These are phyloP conservation scores for Cephus pulcher DNA, from an alignment of 2,888 invertebrate genomes.

Conservation along the genomic window DNA sequence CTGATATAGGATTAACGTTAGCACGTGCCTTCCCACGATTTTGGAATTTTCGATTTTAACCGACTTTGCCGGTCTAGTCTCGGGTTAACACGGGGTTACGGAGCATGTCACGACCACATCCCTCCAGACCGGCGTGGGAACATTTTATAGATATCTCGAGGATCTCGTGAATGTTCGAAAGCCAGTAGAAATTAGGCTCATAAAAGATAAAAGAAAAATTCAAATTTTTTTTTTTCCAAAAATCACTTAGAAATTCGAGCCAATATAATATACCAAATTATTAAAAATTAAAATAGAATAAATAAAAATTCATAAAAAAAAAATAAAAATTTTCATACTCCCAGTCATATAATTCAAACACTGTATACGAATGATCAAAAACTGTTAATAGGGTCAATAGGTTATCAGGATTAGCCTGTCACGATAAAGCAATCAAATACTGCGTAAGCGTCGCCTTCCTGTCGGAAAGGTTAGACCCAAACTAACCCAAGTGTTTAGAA, in stretches of 20 bases:
- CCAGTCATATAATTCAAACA: neutral
- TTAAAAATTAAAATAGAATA: neutral
- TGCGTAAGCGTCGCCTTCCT: neutral
- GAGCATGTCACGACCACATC: conserved; percentile 15
- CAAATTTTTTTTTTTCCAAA: neutral
- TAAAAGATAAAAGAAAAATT: neutral
- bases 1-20: neutral
- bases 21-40: conserved; percentile 16
- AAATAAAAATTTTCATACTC: neutral
- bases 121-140: conserved; percentile 17
- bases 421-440: neutral
- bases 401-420: neutral
- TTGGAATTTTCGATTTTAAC: conserved; percentile 11
- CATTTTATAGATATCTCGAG: neutral
- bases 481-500: conserved; percentile 57
- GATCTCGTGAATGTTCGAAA: neutral
- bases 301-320: neutral
- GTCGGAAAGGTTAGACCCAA: conserved; percentile 47
- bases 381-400: neutral
- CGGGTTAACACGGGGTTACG: conserved; percentile 15
- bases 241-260: neutral
- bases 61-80: conserved; percentile 5
- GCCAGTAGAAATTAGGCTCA: neutral
- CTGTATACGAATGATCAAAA: neutral
- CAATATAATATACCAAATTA: neutral